Evolutionary conservation across 2,113 vertebrate genomes (phyloP).

Genomic region (Xyrauchen texanus): DNA sequence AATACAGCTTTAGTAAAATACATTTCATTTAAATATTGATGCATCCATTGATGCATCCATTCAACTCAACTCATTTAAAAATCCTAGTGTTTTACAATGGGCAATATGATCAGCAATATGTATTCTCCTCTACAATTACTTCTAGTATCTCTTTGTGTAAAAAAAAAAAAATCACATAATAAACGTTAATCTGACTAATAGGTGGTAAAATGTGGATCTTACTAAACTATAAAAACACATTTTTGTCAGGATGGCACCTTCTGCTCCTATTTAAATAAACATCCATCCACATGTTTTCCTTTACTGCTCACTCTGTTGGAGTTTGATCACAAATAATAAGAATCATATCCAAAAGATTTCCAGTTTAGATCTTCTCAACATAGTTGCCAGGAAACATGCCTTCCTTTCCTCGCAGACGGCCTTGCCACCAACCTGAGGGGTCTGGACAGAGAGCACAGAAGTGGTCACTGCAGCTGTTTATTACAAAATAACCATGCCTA

Average conservation of each 20-base stretch:
- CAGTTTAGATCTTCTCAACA: conserved; percentile 77
- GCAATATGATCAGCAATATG: background rate
- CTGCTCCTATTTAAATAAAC: background rate
- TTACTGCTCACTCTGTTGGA: background rate
- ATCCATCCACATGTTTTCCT: background rate
- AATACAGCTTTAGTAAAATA: conserved; percentile 20
- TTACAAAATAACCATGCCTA: too few species aligned
- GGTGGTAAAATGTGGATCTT: background rate
- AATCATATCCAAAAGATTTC: background rate
- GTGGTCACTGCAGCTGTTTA: too few species aligned
- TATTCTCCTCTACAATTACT: background rate
- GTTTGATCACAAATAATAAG: background rate
- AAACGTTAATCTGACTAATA: background rate
- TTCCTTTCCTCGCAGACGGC: conserved; percentile 77
- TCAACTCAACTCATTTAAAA: background rate
- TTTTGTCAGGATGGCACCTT: background rate
- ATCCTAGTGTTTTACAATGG: background rate
- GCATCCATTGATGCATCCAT: background rate
- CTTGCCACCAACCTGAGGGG: conserved; percentile 80
- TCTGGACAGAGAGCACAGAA: conserved; percentile 63
- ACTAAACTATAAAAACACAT: background rate
- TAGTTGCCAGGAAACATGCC: conserved; percentile 85
- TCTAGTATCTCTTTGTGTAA: background rate
- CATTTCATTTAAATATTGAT: conserved; percentile 15
- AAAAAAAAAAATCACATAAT: background rate